A percentile compares a stretch with the other conserved stretches of the same genome.
phyloP scores from a whole-genome alignment of 2,888 invertebrate species.

The Amphipyra berbera region DNA sequence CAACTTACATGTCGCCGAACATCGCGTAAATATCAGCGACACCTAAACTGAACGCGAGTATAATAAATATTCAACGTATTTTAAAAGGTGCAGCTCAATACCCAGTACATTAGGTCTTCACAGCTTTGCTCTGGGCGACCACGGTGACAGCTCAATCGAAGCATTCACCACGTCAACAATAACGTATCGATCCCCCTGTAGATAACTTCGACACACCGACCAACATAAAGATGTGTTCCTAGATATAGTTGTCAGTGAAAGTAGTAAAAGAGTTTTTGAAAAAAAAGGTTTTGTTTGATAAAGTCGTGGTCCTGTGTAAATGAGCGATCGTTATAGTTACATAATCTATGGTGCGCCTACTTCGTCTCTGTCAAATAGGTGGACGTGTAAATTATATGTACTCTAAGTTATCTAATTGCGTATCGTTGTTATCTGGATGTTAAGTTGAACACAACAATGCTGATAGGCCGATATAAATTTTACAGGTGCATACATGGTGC shows the following conservation, averaged over 20 bases:
- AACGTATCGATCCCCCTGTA: conserved; percentile 52
- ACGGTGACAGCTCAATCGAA: conserved; percentile 67
- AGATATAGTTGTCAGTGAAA: conserved; percentile 47
- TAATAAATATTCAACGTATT: conserved; percentile 61
- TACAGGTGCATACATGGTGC: background rate
- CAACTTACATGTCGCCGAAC: conserved; percentile 40
- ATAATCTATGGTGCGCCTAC: conserved; percentile 9
- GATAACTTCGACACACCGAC: conserved; percentile 51
- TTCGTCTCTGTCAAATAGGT: conserved; percentile 41
- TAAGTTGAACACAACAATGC: background rate
- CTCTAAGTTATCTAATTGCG: conserved; percentile 5
- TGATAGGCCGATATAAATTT: too few relatives aligned
- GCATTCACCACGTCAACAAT: conserved; percentile 66
- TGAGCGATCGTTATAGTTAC: conserved; percentile 46
- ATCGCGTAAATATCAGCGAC: conserved; percentile 55
- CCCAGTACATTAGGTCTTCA: conserved; percentile 61
- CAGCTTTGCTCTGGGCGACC: conserved; percentile 51
- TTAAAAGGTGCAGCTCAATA: conserved; percentile 63
- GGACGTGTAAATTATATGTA: conserved; percentile 11
- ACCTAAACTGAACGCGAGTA: conserved; percentile 50
- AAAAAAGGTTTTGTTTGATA: conserved; percentile 26
- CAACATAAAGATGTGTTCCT: conserved; percentile 49
- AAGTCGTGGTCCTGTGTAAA: conserved; percentile 23
- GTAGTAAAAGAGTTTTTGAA: conserved; percentile 32
- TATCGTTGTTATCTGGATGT: background rate